Conservation (phyloP, 2,797 vertebrate species). For the Danio albolineatus region DNA sequence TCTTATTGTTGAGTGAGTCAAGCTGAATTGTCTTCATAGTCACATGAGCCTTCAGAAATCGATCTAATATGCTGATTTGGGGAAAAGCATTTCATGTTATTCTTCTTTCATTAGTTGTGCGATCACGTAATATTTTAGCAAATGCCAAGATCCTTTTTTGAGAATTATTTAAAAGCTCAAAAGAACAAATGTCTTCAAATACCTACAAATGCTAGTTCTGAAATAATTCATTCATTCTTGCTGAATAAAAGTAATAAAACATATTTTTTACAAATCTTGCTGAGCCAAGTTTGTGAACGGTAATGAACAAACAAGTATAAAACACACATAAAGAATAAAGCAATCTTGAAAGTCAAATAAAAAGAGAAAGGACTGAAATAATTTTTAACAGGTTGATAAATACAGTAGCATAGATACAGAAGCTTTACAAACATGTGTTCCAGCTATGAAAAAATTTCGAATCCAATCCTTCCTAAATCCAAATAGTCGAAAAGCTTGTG, state of each 20-base stretch:
- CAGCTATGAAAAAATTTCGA: not conserved
- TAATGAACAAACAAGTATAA: not conserved
- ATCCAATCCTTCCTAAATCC: conserved; percentile 22
- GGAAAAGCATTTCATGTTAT: not conserved
- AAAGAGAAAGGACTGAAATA: too few relatives aligned
- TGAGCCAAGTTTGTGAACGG: not conserved
- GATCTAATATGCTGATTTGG: not conserved
- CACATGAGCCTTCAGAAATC: not conserved
- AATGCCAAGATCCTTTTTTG: not conserved
- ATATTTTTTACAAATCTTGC: not conserved
- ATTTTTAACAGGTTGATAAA: too few relatives aligned
- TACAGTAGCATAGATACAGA: not conserved
- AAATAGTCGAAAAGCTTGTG: not conserved
- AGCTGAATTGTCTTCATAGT: not conserved
- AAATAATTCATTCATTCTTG: not conserved
- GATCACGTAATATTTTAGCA: not conserved
- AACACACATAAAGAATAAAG: not conserved
- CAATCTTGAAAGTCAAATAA: too few relatives aligned
- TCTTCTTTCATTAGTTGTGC: not conserved
- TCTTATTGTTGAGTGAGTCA: too few relatives aligned
- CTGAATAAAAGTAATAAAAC: not conserved
- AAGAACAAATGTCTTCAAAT: not conserved
- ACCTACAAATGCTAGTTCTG: not conserved
- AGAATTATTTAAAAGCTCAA: not conserved
- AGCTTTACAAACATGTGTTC: not conserved